Evolutionary conservation across 2,113 vertebrate species (phyloP), one percentile per base, ranked within the genome.

Genomic region (Corydoras maculifer): DNA sequence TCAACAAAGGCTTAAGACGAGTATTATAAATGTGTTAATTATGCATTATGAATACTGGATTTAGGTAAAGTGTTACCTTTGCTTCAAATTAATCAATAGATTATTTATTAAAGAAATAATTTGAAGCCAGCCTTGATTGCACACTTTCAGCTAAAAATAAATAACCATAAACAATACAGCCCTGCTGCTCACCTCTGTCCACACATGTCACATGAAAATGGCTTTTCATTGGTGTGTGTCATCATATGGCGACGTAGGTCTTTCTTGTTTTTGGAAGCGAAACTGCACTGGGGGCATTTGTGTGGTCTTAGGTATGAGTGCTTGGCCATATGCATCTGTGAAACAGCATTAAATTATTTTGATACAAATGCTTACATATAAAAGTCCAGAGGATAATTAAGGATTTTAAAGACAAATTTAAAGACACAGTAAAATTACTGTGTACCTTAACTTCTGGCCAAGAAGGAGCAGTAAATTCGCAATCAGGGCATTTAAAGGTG

Each of bases 231-330:
- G 83, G 97, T 98, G 88, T 99, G 97, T 0, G 95, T 99, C 82
- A 99, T 89, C 85, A 91, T 86, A 81, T 99, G 97, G 54, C 97
- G 89, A 13, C 95, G 91, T 70, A 99, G 87, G 78, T 99, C 97
- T 80, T 98, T 99, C 85, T 98, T 99, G 90, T 99, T 99, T 84
- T 95, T 98, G 73, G 96, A 98, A 75, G 97, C 97, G 0, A 99
- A 99, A 83, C 95, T 99, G 87, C 97, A 98, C 81, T 88, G 92
- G 43, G 81, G 83, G 81, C 97, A 98, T 86, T 97, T 97, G 86
- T 98, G 96, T 9, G 97, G 97, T 35, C 97, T 90, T 0, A 98
- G 88, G 83, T 91, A 93, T 2, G 94, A 90, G 9, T 99, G 97
- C 76, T 90, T 89, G 1, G 70, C 88, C 96, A 97, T 96, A 86